Conservation (phyloP, 2,888 invertebrate genomes). For the Helobdella robusta region DNA sequence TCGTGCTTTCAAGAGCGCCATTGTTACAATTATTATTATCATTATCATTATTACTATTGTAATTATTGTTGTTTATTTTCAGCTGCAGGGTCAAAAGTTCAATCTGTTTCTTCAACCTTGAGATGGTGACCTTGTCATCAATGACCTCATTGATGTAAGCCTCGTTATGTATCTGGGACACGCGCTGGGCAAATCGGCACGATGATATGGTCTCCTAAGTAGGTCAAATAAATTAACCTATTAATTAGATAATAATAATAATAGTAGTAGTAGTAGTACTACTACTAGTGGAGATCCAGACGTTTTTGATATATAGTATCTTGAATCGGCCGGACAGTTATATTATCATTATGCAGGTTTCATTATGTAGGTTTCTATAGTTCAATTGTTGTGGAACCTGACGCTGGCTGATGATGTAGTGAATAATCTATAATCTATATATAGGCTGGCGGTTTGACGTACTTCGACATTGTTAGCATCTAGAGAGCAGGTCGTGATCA, state of each 20-base stretch:
- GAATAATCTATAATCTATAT: neutral
- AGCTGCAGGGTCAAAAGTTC: slow-evolving; percentile 46
- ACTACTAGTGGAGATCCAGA: too few species aligned
- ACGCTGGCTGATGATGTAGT: neutral
- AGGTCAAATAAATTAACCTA: neutral
- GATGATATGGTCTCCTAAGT: slow-evolving; percentile 49
- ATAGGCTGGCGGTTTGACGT: slow-evolving; percentile 29
- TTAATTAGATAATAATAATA: neutral
- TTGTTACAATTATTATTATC: too few species aligned
- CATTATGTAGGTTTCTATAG: too few species aligned
- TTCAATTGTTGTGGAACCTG: too few species aligned
- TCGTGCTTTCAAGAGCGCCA: too few species aligned
- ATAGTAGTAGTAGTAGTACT: too few species aligned
- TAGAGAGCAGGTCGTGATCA: slow-evolving; percentile 50
- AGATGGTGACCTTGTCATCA: slow-evolving; percentile 48
- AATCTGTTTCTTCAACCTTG: slow-evolving; percentile 44
- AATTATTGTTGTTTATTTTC: too few species aligned
- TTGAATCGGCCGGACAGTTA: too few species aligned
- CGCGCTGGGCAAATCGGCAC: slow-evolving; percentile 50
- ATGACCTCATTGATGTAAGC: slow-evolving; percentile 49
- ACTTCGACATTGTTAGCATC: slow-evolving; percentile 48
- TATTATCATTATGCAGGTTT: too few species aligned
- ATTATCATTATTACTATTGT: too few species aligned
- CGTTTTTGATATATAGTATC: too few species aligned
- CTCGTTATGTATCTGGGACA: slow-evolving; percentile 51